Conservation (phyloP, 2,888 invertebrate genomes). For the Yponomeuta evonymella region DNA sequence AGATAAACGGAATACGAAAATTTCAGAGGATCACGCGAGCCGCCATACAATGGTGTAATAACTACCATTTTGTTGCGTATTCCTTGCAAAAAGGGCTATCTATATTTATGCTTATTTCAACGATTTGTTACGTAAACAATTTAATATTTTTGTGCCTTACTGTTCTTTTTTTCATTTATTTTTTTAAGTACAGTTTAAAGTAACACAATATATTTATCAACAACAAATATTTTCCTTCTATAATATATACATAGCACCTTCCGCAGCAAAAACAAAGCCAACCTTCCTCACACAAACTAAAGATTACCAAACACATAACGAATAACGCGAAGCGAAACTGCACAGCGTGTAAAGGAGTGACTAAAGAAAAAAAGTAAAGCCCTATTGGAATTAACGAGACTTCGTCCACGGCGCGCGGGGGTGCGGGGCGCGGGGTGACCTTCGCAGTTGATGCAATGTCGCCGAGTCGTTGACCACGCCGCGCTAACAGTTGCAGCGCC, state of each 20-base stretch:
- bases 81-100: not conserved
- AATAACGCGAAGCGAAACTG: not conserved
- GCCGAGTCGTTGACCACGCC: constrained; percentile 71
- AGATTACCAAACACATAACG: not conserved
- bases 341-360: not conserved
- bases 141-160: too few species aligned
- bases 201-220: too few species aligned
- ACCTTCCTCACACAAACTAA: not conserved
- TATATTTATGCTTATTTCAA: not conserved
- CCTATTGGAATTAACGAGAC: constrained; percentile 1
- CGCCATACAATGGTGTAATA: constrained; percentile 9
- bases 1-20: constrained; percentile 62
- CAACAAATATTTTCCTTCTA: too few species aligned
- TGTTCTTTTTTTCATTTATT: too few species aligned
- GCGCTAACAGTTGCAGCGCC: constrained; percentile 45
- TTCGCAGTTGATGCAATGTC: constrained; percentile 75
- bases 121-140: too few species aligned
- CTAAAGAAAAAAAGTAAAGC: not conserved
- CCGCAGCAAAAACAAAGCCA: not conserved
- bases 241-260: not conserved
- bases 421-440: constrained; percentile 48
- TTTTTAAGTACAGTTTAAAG: too few species aligned
- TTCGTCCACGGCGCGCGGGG: constrained; percentile 17
- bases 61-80: not conserved
- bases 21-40: constrained; percentile 45